A percentile compares a stretch with the other conserved stretches of the same genome.
These are phyloP conservation scores for Rhadina sibilatrix DNA, from an alignment of 2,113 vertebrate genomes.

Conservation along the genomic window DNA sequence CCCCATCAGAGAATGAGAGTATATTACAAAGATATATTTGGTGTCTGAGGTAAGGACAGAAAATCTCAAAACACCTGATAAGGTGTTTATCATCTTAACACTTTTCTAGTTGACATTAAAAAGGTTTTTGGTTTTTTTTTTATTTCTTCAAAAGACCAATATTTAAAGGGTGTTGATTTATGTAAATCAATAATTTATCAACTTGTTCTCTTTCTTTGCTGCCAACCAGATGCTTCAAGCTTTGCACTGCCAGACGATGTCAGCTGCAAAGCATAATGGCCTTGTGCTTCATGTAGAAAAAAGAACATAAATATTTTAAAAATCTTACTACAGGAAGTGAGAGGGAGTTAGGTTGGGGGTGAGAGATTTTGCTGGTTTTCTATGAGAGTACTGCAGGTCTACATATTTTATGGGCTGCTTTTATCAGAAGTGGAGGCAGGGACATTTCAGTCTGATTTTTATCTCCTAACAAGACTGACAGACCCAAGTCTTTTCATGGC, in stretches of 20 bases:
- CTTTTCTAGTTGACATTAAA: constrained; percentile 59
- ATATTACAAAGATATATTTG: not conserved
- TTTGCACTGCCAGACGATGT: constrained; percentile 78
- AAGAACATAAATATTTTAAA: constrained; percentile 92
- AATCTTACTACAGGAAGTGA: constrained; percentile 79
- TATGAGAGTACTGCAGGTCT: constrained; percentile 67
- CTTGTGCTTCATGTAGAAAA: constrained; percentile 85
- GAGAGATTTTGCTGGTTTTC: constrained; percentile 74
- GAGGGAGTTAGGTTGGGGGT: constrained; percentile 37
- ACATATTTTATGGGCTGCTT: constrained; percentile 81
- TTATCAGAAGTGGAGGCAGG: constrained; percentile 78
- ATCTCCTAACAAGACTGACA: constrained; percentile 90
- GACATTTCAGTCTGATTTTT: constrained; percentile 87
- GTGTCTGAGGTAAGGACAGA: constrained; percentile 11
- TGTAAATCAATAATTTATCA: constrained; percentile 92
- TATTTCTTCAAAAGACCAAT: constrained; percentile 69
- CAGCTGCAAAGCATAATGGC: constrained; percentile 85
- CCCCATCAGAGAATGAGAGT: not conserved
- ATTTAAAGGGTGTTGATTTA: constrained; percentile 90
- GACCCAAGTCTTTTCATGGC: constrained; percentile 91
- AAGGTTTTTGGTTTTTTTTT: constrained; percentile 32
- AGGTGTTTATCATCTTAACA: constrained; percentile 63
- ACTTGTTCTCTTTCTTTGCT: constrained; percentile 77
- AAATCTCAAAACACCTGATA: constrained; percentile 58
- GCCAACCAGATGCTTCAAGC: constrained; percentile 85